Base-by-base conservation (phyloP, 1,140 invertebrate species). In the Hyposmocoma kahamanoa region DNA sequence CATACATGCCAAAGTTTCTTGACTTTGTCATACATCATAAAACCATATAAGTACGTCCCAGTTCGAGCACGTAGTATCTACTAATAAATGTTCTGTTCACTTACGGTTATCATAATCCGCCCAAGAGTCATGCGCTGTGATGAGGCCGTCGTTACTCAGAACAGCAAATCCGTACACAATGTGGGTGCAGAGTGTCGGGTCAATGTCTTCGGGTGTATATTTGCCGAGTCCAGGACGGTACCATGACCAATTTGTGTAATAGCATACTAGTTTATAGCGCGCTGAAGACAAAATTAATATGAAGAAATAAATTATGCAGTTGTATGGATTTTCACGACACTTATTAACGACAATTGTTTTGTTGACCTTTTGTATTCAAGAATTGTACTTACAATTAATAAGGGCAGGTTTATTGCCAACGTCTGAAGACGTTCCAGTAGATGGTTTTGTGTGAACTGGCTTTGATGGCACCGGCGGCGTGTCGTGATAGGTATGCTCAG, bases 211-310 rank as follows among this genome's bases (percentile, higher is more conserved):
- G 0, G 95, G 95, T 1, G 90, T 79, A 58, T 94, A 97, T 62
- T 94, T 94, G 34, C 94, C 96, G 11, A 89, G 61, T 0, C 94
- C 94, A 53, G 90, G 90, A n/a, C 95, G 87, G 59, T 96, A 96
- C 94, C 96, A 97, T 0, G 96, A 94, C 96, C 96, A 97, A 66
- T 97, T 97, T 0, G 95, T 97, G 68, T 96, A 97, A 71, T 97
- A 97, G 62, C 96, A 97, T 0, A 97, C 93, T 0, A 97, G 86
- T 80, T 95, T 91, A 56, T 89, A 92, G 38, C 89, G 79, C n/a
- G 86, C 89, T 83, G 73, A 63, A 17, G 72, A 66, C 69, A 53
- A 45, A 47, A 53, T 41, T 13, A 47, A 52, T 18, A 41, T 28
- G 24, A 11, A 28, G 6, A 42, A n/a, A n/a, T n/a, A n/a, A n/a